Conservation (phyloP, 1,140 invertebrate genomes). For the Penaeus indicus region DNA sequence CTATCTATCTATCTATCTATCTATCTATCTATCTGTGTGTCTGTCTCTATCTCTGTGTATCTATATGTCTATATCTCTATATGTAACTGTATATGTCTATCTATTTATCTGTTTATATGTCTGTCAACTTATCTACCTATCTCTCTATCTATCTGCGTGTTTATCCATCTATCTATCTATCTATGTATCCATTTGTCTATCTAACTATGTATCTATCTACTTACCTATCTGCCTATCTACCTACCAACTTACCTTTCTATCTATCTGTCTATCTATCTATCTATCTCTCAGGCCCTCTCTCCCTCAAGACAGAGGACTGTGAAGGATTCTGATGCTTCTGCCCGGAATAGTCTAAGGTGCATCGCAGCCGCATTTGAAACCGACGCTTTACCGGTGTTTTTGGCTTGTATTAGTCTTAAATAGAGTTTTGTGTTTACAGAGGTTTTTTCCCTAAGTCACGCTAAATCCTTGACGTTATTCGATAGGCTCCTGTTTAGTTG, state of each 20-base stretch:
- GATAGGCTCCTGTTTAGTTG: too few species aligned
- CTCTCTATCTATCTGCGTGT: not conserved
- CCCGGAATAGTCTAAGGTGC: too few species aligned
- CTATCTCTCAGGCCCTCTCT: not conserved
- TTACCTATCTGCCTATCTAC: too few species aligned
- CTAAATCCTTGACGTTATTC: too few species aligned
- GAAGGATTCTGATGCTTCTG: too few species aligned
- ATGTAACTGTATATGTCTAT: too few species aligned
- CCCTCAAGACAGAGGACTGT: too few species aligned
- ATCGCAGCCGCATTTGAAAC: too few species aligned
- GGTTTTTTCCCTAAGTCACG: too few species aligned
- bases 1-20: not conserved
- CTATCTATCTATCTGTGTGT: not conserved
- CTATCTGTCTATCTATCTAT: not conserved
- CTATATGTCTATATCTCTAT: constrained; percentile 13
- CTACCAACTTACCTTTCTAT: not conserved
- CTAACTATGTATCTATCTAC: not conserved
- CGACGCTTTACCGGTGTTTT: too few species aligned
- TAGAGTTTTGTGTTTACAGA: too few species aligned
- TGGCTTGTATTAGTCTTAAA: too few species aligned
- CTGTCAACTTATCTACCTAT: not conserved
- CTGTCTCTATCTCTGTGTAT: not conserved
- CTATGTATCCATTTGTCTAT: not conserved
- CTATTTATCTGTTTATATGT: not conserved
- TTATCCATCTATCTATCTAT: not conserved